These are phyloP conservation scores for Notodromas monacha DNA, from an alignment of 2,888 invertebrate genomes.

Conservation along the genomic window DNA sequence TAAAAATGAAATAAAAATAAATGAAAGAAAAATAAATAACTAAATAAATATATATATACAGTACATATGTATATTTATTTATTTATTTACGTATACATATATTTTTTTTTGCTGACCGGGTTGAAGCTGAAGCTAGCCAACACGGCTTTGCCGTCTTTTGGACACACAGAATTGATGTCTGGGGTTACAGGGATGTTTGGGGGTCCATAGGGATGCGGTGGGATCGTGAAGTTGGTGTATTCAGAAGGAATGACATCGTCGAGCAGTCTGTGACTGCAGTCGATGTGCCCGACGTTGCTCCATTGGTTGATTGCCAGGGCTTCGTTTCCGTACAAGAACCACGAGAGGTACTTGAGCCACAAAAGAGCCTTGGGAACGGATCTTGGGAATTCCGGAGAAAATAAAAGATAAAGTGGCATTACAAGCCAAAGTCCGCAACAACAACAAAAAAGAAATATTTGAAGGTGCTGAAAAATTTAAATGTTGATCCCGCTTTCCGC, in stretches of 20 bases:
- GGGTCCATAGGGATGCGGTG: too few relatives aligned
- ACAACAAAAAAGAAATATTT: background rate
- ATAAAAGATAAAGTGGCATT: conserved; percentile 12
- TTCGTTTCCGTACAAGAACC: conserved; percentile 74
- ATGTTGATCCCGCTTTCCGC: too few relatives aligned
- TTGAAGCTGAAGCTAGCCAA: conserved; percentile 1
- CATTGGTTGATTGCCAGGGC: conserved; percentile 63
- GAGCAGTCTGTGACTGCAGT: conserved; percentile 24
- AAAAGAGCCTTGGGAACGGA: conserved; percentile 50
- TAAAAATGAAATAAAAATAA: too few relatives aligned
- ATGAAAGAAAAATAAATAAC: too few relatives aligned
- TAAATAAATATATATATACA: too few relatives aligned
- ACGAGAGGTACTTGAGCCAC: conserved; percentile 58
- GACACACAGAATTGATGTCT: conserved; percentile 7
- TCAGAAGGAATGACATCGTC: too few relatives aligned
- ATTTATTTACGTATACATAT: too few relatives aligned
- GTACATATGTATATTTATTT: too few relatives aligned
- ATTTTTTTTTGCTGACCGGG: too few relatives aligned
- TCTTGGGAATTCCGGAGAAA: too few relatives aligned
- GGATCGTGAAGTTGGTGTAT: conserved; percentile 29
- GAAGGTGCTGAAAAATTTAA: too few relatives aligned
- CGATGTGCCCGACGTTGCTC: conserved; percentile 38
- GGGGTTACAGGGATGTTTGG: too few relatives aligned
- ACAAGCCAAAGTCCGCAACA: background rate
- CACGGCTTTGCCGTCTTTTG: background rate